Percentiles rank a stretch among this genome's conserved stretches.
Conservation (phyloP, 92 coral and sea anemone genomes). For the Hydrozoanthus gracilis region DNA sequence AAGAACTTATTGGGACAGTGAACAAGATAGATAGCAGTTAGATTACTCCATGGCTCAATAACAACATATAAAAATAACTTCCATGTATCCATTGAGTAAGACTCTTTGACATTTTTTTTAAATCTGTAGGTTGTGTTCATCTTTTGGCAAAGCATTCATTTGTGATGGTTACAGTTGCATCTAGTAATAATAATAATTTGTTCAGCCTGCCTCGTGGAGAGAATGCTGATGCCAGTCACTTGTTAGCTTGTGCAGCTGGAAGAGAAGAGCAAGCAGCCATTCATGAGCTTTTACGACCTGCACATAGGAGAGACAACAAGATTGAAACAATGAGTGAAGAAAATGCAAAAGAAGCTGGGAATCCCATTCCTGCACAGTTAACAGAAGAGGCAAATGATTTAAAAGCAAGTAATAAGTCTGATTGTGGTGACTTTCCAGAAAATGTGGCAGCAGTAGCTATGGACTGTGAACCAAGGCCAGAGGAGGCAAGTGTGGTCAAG, state of each 20-base stretch:
- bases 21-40: no score
- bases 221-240: neutral
- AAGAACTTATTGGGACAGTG: no score
- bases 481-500: neutral
- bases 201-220: constrained; percentile 37
- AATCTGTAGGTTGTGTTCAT: neutral
- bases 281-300: neutral
- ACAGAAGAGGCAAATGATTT: neutral
- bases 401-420: neutral
- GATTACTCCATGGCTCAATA: no score
- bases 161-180: constrained; percentile 31
- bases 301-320: neutral
- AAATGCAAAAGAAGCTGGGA: neutral
- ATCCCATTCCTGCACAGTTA: neutral
- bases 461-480: neutral
- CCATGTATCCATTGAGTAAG: no score
- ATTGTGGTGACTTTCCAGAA: neutral
- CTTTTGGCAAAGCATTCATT: neutral
- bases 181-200: neutral
- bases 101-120: neutral
- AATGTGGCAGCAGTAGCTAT: neutral
- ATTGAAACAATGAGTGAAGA: neutral
- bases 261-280: neutral
- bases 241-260: neutral
- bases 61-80: no score